phyloP scores from a whole-genome alignment of 1,140 invertebrate genomes.

The Arion vulgaris region DNA sequence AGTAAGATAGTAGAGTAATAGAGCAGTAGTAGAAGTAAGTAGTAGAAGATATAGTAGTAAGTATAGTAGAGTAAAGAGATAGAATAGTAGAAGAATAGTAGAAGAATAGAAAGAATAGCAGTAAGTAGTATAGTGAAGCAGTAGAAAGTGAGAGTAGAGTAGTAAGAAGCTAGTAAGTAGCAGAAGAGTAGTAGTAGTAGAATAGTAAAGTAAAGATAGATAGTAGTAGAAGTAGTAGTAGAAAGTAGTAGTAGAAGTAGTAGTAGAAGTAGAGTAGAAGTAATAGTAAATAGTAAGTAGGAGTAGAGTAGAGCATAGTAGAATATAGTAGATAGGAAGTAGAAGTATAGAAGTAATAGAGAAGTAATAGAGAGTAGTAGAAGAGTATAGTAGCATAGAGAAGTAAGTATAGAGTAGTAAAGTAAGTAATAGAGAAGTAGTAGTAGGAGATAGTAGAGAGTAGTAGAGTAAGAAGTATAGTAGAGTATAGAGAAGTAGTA shows the following conservation, averaged over 20 bases:
- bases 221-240: not conserved
- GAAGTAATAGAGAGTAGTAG: not conserved
- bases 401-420: too few species aligned
- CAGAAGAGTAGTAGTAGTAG: not conserved
- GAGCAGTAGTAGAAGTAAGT: too few species aligned
- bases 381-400: not conserved
- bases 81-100: not conserved
- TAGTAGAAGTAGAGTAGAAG: too few species aligned
- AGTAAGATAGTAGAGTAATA: not conserved
- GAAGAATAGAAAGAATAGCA: not conserved
- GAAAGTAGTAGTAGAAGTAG: not conserved
- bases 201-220: not conserved
- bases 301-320: not conserved
- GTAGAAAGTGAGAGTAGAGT: not conserved
- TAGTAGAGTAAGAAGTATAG: not conserved
- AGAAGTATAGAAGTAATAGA: not conserved
- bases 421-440: too few species aligned
- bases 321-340: not conserved
- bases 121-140: not conserved
- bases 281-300: not conserved
- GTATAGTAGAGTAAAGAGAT: too few species aligned
- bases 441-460: not conserved
- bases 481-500: not conserved
- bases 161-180: not conserved
- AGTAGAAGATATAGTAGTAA: too few species aligned